Base-by-base conservation (phyloP, 2,113 vertebrate genomes). In the Sterrhoptilus dennistouni region DNA sequence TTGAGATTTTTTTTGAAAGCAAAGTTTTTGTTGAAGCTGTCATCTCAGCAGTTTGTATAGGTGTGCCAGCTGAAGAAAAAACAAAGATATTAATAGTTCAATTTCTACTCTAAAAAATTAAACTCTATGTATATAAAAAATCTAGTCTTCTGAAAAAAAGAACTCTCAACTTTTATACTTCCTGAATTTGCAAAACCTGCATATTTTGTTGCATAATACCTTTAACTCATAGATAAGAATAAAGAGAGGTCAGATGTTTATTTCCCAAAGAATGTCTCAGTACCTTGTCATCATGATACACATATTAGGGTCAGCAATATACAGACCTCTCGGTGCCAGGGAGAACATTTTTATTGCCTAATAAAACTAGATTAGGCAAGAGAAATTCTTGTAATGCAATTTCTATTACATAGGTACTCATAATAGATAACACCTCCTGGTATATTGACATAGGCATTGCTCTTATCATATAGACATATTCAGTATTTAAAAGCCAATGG, bases 301-400 rank as follows among this genome's bases (percentile, higher is more conserved):
- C 50, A 35, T 52, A 16, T 77, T 95, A 76, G 40, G 53, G 61
- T 96, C 85, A 91, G 53, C 49, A 81, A 11, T 83, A 80, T 92
- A 70, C 44, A 25, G 38, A 29, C 85, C 70, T 65, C 33, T 89
- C 40, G 63, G 47, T 93, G 69, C 44, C 56, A 87, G 45, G 75
- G 54, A 87, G 84, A 81, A 85, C 40, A 77, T 65, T 89, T 95
- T 96, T 94, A 96, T 97, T 97, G 83, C 93, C 83, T 91, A 95
- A 97, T 97, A 91, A 96, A 93, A 66, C 77, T 70, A 89, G 88
- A 91, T 95, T 87, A 64, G 65, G 92, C 83, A 96, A 97, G 90
- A 70, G 38, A 93, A 91, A 87, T 80, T 92, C 66, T 90, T 94
- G 93, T 53, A 92, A 77, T 90, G 68, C 78, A 69, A 59, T 79